Conservation (phyloP, 2,888 invertebrate species). For the Orchesellides sinensis region DNA sequence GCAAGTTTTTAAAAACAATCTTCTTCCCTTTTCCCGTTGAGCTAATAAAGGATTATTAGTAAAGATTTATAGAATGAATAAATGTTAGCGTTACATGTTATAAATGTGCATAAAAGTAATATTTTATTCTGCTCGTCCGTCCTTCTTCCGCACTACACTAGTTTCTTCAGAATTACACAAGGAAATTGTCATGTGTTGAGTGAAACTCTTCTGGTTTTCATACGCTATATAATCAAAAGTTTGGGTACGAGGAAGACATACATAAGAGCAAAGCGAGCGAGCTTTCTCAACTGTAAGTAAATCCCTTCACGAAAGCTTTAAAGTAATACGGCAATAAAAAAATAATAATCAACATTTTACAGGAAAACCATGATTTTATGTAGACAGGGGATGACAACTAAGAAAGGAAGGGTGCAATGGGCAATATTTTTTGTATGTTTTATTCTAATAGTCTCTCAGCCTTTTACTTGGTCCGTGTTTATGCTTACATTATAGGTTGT, state of each 20-base stretch:
- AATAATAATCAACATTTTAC: conserved; percentile 9
- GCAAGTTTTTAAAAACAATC: not conserved
- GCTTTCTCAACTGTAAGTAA: too few relatives aligned
- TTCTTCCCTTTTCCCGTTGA: not conserved
- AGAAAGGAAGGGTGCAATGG: conserved; percentile 1
- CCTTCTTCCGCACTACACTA: conserved; percentile 7
- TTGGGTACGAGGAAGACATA: too few relatives aligned
- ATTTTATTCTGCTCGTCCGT: not conserved
- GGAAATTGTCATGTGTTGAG: conserved; percentile 25
- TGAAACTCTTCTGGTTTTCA: too few relatives aligned
- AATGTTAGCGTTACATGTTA: conserved; percentile 13
- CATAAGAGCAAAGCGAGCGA: too few relatives aligned
- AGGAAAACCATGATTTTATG: not conserved
- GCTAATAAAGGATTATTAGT: conserved; percentile 53
- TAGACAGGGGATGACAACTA: conserved; percentile 12
- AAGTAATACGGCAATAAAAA: not conserved
- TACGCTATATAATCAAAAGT: too few relatives aligned
- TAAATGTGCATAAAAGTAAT: conserved; percentile 13
- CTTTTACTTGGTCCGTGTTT: conserved; percentile 14
- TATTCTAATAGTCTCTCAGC: not conserved
- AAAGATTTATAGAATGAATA: conserved; percentile 44
- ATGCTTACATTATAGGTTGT: conserved; percentile 63
- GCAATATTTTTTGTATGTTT: not conserved
- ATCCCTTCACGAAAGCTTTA: too few relatives aligned
- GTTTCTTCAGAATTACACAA: not conserved